Evolutionary conservation across 2,113 vertebrate genomes (phyloP).

Genomic region (Scophthalmus maximus): DNA sequence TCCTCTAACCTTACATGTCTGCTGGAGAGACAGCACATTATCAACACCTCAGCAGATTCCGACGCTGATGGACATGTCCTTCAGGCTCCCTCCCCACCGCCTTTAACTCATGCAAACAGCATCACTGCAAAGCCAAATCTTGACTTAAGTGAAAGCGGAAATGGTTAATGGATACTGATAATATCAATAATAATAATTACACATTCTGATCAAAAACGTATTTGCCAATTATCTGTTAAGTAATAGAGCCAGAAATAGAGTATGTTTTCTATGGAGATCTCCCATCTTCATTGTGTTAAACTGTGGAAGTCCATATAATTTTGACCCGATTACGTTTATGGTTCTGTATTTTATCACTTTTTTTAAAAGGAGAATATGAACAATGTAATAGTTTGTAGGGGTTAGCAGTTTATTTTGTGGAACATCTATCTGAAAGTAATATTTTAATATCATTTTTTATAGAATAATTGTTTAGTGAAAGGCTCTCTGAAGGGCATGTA

Average conservation of each 20-base stretch:
- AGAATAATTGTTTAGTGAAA: neutral
- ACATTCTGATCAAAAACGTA: neutral
- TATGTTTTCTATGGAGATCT: neutral
- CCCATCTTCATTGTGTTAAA: neutral
- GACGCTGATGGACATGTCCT: constrained; percentile 60
- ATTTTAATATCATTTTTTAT: neutral
- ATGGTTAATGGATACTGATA: neutral
- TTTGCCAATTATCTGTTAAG: no score
- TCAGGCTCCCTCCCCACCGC: constrained; percentile 29
- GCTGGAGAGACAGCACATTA: constrained; percentile 51
- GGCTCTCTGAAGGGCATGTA: neutral
- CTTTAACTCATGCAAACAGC: constrained; percentile 44
- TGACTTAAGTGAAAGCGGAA: neutral
- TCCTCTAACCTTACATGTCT: constrained; percentile 64
- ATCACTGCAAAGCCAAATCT: neutral
- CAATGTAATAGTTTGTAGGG: no score
- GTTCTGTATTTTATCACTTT: no score
- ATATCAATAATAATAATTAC: no score
- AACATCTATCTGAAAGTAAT: no score
- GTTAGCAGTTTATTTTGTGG: no score
- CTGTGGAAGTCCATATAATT: neutral
- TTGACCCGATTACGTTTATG: no score
- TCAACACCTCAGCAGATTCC: constrained; percentile 69
- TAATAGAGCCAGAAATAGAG: neutral
- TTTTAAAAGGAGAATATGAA: no score